phyloP scores from a whole-genome alignment of 2,888 invertebrate species.

The Cantharis flavilabris region DNA sequence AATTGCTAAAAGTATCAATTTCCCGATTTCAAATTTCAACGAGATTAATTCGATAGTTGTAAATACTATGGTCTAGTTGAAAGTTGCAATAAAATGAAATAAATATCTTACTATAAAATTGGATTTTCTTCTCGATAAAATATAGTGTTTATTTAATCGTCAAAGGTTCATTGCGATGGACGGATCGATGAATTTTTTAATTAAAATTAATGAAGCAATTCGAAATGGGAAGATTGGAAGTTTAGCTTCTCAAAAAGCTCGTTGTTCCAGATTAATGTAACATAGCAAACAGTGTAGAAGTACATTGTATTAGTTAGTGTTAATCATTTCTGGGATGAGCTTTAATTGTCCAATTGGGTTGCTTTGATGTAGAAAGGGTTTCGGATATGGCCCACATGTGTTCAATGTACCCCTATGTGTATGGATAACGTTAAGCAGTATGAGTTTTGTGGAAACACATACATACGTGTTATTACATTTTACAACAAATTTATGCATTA shows the following conservation, averaged over 20 bases:
- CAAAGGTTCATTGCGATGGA: background rate
- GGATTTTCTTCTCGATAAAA: background rate
- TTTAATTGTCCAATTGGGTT: conserved; percentile 33
- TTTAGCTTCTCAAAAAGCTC: background rate
- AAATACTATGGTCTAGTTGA: too few relatives aligned
- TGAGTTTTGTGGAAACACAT: background rate
- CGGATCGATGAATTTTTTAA: background rate
- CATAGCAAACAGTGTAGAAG: background rate
- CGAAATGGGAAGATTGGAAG: background rate
- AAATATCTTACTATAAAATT: too few relatives aligned
- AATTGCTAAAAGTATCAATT: background rate
- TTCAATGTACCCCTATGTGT: conserved; percentile 13
- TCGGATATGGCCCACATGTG: conserved; percentile 27
- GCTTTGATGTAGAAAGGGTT: conserved; percentile 26
- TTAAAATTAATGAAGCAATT: background rate
- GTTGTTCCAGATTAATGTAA: background rate
- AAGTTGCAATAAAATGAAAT: too few relatives aligned
- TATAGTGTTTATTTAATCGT: background rate
- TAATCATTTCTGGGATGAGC: conserved; percentile 20
- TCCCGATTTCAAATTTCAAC: background rate
- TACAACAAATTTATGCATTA: background rate
- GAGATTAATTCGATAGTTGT: too few relatives aligned
- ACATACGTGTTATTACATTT: background rate
- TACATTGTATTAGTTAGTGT: background rate
- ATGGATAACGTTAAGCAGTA: background rate